Base-by-base conservation (phyloP, 2,797 vertebrate species). In the Tiaroga cobitis region DNA sequence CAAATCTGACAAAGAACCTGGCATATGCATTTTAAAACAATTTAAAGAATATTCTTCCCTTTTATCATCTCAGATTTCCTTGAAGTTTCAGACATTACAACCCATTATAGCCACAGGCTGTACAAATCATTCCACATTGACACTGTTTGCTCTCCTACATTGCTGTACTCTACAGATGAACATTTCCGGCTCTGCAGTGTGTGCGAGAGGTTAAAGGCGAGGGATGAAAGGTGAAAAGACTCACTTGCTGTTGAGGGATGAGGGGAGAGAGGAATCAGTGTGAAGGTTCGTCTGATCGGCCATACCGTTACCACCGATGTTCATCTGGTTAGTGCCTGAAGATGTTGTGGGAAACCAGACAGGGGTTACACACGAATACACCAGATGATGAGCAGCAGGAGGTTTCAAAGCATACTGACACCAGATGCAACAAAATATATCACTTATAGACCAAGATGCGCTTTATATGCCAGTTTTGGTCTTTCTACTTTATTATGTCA, bases 191-290 rank as follows among this genome's bases (percentile, higher is more conserved):
- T 76, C 15, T 75, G 41, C 26, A 65, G 26, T 73, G 41, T 34
- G 82, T 74, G 65, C 8, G 82, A 51, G 49, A 49, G 61, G 63
- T 79, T 84, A 83, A 65, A 78, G 51, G 46, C 4, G 46, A 73
- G 69, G 72, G 74, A 26, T 84, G 69, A 93, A 77, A 76, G 46
- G 63, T 77, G 61, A 81, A 63, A 29, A 85, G 80, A 92, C 95
- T 96, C 95, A 99, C 98, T 97, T 98, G 92, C 96, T 95, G 93
- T 95, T 97, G 89, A 99, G 96, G 79, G 97, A 92, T 89, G 96
- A 93, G 90, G 97, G 96, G 93, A 98, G 96, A 91, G 96, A 93
- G 73, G 96, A 95, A 93, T 99, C 98, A 87, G 96, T 93, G 94
- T 97, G 96, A 83, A 99, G 94, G 92, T 93, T 96, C 59, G 96